Evolutionary conservation across 2,113 vertebrate species (phyloP).

Genomic region (Octodon degus): DNA sequence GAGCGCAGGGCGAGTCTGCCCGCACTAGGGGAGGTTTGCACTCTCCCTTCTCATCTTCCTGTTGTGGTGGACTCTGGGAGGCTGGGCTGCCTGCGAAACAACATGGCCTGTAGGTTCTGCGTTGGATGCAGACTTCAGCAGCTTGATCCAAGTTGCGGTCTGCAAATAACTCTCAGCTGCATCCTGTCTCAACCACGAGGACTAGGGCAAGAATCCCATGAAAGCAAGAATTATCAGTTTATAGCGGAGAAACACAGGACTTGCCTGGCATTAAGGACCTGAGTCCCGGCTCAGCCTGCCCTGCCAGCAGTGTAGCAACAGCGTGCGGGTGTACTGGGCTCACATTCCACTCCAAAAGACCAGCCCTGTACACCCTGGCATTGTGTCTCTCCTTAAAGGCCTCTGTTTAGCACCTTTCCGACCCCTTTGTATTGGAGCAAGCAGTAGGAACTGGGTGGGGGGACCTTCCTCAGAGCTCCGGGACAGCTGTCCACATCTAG

Average conservation of each 20-base stretch:
- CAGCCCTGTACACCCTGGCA: too few species aligned
- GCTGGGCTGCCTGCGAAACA: background rate
- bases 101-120: background rate
- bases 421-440: background rate
- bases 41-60: background rate
- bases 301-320: background rate
- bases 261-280: background rate
- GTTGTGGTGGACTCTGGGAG: slow-evolving; percentile 44
- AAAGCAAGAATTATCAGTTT: slow-evolving; percentile 38
- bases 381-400: background rate
- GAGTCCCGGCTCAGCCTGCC: background rate
- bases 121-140: slow-evolving; percentile 35
- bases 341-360: background rate
- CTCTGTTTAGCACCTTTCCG: background rate
- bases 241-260: background rate
- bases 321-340: background rate
- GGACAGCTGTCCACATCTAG: background rate
- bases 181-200: slow-evolving; percentile 54
- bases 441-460: too few species aligned
- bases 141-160: slow-evolving; percentile 61
- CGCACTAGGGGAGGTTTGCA: background rate
- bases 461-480: background rate
- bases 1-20: background rate
- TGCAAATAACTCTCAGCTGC: slow-evolving; percentile 66
- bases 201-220: slow-evolving; percentile 18